Conservation (phyloP, 2,113 vertebrate genomes). For the Hiodon alosoides region DNA sequence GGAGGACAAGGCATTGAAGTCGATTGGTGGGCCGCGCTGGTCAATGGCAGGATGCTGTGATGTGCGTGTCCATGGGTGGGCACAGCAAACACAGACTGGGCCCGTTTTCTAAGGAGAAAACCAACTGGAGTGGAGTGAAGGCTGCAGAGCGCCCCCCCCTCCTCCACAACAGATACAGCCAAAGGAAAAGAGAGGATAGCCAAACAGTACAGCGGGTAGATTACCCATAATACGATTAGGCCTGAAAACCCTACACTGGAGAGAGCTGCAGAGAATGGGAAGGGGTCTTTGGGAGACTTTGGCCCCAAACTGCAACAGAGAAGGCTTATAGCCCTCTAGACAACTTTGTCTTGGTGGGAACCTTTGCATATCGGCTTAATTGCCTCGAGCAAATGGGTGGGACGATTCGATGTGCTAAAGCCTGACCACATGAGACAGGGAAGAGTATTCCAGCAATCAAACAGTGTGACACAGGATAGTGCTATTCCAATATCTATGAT, state of each 20-base stretch:
- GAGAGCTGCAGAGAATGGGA: conserved; percentile 13
- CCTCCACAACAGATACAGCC: conserved; percentile 38
- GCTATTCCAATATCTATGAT: too few relatives aligned
- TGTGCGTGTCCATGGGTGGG: too few relatives aligned
- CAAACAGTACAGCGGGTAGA: conserved; percentile 30
- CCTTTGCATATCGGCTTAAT: conserved; percentile 32
- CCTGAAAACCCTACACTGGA: conserved; percentile 23
- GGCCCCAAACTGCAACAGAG: not conserved
- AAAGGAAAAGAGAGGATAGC: conserved; percentile 29
- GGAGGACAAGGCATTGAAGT: not conserved
- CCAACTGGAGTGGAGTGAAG: not conserved
- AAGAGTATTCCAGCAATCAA: conserved; percentile 1
- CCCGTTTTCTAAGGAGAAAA: not conserved
- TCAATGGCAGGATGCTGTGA: not conserved
- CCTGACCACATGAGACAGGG: conserved; percentile 7
- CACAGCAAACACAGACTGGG: not conserved
- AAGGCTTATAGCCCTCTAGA: not conserved
- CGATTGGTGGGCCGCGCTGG: not conserved
- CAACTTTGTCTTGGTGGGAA: conserved; percentile 2
- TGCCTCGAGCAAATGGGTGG: conserved; percentile 14
- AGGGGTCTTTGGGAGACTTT: too few relatives aligned
- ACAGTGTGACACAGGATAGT: not conserved
- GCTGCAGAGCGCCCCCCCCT: not conserved
- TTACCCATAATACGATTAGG: conserved; percentile 29
- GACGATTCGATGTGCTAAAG: conserved; percentile 13